Percentiles rank a stretch among this genome's conserved stretches.
phyloP scores from a whole-genome alignment of 2,888 invertebrate genomes.

The Desoria tigrina region DNA sequence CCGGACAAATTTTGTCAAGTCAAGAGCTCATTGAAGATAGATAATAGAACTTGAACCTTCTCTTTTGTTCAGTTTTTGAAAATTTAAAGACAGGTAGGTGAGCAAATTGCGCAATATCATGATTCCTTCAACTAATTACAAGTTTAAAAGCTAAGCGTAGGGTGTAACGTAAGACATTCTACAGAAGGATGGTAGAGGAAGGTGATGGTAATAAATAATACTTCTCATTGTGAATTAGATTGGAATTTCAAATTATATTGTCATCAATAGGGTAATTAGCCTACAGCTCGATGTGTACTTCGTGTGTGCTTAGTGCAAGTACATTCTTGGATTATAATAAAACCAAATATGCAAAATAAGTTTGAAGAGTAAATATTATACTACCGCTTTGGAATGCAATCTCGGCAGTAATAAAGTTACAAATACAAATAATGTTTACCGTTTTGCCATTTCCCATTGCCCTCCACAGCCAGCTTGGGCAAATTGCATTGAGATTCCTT shows the following conservation, averaged over 20 bases:
- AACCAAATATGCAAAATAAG: no score
- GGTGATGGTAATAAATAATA: conserved; percentile 19
- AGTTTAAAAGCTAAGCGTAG: not conserved
- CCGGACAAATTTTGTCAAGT: not conserved
- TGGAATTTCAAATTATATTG: conserved; percentile 22
- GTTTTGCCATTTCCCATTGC: no score
- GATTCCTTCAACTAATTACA: conserved; percentile 12
- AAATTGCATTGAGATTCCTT: no score
- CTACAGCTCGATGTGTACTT: conserved; percentile 15
- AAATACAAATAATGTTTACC: no score
- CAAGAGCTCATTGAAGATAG: conserved; percentile 12
- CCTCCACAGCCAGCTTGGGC: no score
- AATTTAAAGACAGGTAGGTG: conserved; percentile 13
- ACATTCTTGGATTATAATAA: no score
- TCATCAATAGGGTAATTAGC: conserved; percentile 23
- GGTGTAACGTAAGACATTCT: no score
- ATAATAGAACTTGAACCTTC: conserved; percentile 25
- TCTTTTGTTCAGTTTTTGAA: conserved; percentile 27
- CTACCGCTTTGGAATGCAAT: no score
- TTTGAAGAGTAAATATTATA: no score
- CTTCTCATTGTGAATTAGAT: conserved; percentile 22
- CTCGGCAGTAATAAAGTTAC: no score
- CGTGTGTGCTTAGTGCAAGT: no score
- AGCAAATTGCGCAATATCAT: conserved; percentile 10
- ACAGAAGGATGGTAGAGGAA: conserved; percentile 3